Evolutionary conservation across 2,113 vertebrate species (phyloP), one percentile per base, ranked within the genome.

Genomic region (Pimephales promelas): DNA sequence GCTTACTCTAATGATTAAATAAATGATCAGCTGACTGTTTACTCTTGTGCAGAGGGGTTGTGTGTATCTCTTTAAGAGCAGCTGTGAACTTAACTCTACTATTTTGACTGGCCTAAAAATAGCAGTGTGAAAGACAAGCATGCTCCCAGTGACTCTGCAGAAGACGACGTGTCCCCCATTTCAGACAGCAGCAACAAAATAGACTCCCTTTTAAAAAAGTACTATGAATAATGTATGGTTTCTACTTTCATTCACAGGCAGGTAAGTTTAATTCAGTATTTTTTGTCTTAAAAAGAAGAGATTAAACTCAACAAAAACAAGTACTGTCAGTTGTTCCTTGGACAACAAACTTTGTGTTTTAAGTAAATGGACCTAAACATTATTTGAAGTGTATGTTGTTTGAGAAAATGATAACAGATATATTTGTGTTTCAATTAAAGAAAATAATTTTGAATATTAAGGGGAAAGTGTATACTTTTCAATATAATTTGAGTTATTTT

Each of bases 21-120:
- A 34, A 82, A 82, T 5, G 11, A 47, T 81, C 34, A 68, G 70
- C 61, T 70, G 24, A 47, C 61, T 72, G 36, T 22, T 52, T 85
- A 43, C 3, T 18, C 9, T 47, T 43, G 1, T 7, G 11, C 61
- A 64, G 26, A 78, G 62, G 62, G 3, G n/a, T 66, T 88, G 89
- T 83, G 79, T 82, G 45, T 75, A 24, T 83, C 72, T 80, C 86
- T 92, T 91, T 91, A 90, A 90, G 87, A 93, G 89, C 94, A 94
- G 93, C 92, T 94, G 70, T 76, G 74, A 73, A 56, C 61, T 87
- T 47, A 73, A 54, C 84, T 85, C 84, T 86, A 87, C 90, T 89
- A 84, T 92, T 90, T 90, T 82, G 85, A 79, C 83, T 31, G 80
- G 16, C 82, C 92, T 93, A 93, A 94, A 94, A 93, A 94, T 94